Evolutionary conservation across 2,113 vertebrate species (phyloP), one percentile per base, ranked within the genome.

Genomic region (Porphyrio hochstetteri): DNA sequence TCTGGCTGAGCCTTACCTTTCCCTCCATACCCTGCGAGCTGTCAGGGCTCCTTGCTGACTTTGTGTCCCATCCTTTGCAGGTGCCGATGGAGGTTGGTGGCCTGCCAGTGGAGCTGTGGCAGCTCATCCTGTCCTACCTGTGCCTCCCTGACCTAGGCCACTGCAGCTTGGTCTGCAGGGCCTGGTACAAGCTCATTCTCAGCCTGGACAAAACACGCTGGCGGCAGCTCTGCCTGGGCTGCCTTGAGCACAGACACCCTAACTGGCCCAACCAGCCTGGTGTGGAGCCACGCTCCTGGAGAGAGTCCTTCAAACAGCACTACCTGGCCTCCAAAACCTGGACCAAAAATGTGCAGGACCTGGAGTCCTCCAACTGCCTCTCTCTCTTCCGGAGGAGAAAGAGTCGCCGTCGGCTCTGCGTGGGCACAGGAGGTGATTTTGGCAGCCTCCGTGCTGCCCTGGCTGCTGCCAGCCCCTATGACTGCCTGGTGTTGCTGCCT

Each of bases 201-300:
- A 99, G 99, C 53, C 97, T 99, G 15, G 99, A 99, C 71, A 99
- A 98, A 86, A 99, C 99, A 2, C 98, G 98, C 80, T 99, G 99
- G 99, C 98, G 98, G n/a, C 98, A 99, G 88, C 97, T 98, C 19
- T 99, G 98, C 85, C 96, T 99, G 42, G 96, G 98, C 59, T 98
- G 98, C 89, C 96, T 97, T 0, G 97, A 99, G 93, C 98, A 98
- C 96, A 95, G 98, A 8, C 99, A 99, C 81, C 99, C 99, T 56
- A 99, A 98, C 96, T 99, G 99, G 99, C 98, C 99, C 78, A 98
- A 97, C 64, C 97, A 97, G 63, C 99, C 99, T 0, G 72, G 98
- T 0, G 83, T 98, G 88, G 98, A 99, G 89, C 99, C 98, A 0
- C 93, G 64, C 2, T 99, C 98, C 24, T 99, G 99, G 98, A 98